A percentile compares a stretch with the other conserved stretches of the same genome.
Conservation (phyloP, 2,888 invertebrate genomes). For the Tholera decimalis region DNA sequence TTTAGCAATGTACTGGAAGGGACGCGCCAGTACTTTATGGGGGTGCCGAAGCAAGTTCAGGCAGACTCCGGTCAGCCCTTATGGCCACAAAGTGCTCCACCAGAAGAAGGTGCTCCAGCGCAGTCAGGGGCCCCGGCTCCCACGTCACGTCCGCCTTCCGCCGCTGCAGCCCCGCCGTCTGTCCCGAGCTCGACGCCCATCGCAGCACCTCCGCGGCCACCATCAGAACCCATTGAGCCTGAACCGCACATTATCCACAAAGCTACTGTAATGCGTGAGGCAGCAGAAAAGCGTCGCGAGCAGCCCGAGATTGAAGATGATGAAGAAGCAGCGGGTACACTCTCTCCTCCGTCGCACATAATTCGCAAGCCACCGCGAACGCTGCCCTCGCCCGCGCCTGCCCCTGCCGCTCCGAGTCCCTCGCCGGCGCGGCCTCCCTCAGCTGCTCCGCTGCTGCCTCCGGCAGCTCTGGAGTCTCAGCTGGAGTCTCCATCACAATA, state of each 20-base stretch:
- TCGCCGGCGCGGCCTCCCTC: constrained; percentile 85
- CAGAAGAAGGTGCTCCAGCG: constrained; percentile 85
- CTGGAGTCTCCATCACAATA: constrained; percentile 76
- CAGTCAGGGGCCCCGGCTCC: constrained; percentile 86
- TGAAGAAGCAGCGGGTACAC: constrained; percentile 81
- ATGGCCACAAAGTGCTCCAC: constrained; percentile 80
- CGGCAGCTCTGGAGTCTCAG: constrained; percentile 75
- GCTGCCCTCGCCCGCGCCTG: constrained; percentile 84
- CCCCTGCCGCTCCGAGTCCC: constrained; percentile 79
- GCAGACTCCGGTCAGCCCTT: constrained; percentile 81
- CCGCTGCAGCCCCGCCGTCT: constrained; percentile 86
- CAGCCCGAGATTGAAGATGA: constrained; percentile 87
- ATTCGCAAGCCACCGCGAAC: constrained; percentile 85
- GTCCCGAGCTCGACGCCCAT: constrained; percentile 76
- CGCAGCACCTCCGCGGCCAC: constrained; percentile 85
- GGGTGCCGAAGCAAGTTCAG: constrained; percentile 92
- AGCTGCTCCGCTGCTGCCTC: constrained; percentile 73
- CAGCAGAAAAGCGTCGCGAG: constrained; percentile 87
- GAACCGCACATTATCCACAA: constrained; percentile 91
- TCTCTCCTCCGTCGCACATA: constrained; percentile 89
- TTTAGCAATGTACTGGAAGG: constrained; percentile 96
- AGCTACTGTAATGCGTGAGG: constrained; percentile 90
- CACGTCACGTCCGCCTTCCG: constrained; percentile 88
- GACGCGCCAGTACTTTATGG: constrained; percentile 96
- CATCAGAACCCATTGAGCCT: constrained; percentile 88